These are phyloP conservation scores for Rhopalosiphum padi DNA, from an alignment of 1,140 invertebrate genomes.

Conservation along the genomic window DNA sequence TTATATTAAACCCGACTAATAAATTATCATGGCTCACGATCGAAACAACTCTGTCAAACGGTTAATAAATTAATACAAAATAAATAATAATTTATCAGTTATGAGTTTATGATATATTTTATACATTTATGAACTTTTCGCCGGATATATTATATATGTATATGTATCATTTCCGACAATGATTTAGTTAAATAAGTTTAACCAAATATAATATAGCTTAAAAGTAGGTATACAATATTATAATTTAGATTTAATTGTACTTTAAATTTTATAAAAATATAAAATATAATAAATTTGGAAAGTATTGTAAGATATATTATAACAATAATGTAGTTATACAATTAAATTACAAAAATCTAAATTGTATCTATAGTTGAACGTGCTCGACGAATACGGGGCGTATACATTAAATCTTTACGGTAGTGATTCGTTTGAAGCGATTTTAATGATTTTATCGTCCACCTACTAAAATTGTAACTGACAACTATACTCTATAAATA, in stretches of 20 bases:
- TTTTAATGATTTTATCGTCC: background rate
- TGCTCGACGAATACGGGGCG: background rate
- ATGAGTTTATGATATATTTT: background rate
- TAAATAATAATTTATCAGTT: background rate
- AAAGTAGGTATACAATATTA: background rate
- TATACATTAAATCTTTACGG: background rate
- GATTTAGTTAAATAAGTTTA: background rate
- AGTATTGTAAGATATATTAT: background rate
- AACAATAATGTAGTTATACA: background rate
- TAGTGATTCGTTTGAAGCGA: background rate
- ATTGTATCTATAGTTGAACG: background rate
- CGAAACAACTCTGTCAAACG: slow-evolving; percentile 1
- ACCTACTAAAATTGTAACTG: background rate
- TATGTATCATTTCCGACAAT: background rate
- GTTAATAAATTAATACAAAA: background rate
- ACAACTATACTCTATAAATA: background rate
- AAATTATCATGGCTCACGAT: slow-evolving; percentile 19
- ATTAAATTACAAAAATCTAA: background rate
- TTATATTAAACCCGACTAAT: background rate
- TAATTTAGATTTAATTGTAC: background rate
- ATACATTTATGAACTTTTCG: background rate
- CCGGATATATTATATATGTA: background rate
- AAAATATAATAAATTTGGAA: background rate
- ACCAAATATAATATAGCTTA: background rate
- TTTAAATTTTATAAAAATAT: background rate